phyloP scores from a whole-genome alignment of 2,888 invertebrate genomes.

The Chrysomela aeneicollis region DNA sequence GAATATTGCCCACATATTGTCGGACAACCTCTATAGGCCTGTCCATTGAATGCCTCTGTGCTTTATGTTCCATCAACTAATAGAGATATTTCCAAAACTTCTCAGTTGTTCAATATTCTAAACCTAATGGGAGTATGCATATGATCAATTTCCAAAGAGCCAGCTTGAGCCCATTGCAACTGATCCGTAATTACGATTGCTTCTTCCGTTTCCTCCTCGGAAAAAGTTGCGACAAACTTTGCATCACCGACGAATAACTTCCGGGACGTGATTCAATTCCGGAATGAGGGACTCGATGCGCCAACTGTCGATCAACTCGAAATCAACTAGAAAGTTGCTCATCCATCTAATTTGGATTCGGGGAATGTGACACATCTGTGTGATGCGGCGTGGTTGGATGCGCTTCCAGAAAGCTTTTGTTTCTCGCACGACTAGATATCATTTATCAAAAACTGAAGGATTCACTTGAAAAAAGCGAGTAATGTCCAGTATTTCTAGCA shows the following conservation, averaged over 20 bases:
- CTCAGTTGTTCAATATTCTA: not conserved
- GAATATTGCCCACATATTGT: too few species aligned
- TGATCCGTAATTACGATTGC: conserved; percentile 1
- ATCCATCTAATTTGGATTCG: conserved; percentile 52
- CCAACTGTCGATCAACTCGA: conserved; percentile 50
- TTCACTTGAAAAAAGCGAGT: not conserved
- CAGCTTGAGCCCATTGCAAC: not conserved
- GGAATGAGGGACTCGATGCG: conserved; percentile 37
- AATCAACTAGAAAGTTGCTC: conserved; percentile 41
- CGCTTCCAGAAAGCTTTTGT: not conserved
- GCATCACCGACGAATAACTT: conserved; percentile 11
- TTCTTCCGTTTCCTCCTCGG: not conserved
- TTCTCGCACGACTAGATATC: conserved; percentile 1
- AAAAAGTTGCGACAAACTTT: conserved; percentile 13
- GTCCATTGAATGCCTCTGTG: too few species aligned
- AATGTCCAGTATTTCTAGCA: too few species aligned
- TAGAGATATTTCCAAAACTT: too few species aligned
- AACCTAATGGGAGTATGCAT: not conserved
- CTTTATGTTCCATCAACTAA: too few species aligned
- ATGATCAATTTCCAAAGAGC: not conserved
- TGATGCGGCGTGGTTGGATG: conserved; percentile 36
- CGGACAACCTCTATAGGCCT: too few species aligned
- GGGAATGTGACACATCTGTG: conserved; percentile 47
- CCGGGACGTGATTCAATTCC: conserved; percentile 42
- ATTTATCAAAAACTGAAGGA: not conserved